These are phyloP conservation scores for Drosophila bunnanda DNA, from an alignment of 2,888 invertebrate genomes.

Conservation along the genomic window DNA sequence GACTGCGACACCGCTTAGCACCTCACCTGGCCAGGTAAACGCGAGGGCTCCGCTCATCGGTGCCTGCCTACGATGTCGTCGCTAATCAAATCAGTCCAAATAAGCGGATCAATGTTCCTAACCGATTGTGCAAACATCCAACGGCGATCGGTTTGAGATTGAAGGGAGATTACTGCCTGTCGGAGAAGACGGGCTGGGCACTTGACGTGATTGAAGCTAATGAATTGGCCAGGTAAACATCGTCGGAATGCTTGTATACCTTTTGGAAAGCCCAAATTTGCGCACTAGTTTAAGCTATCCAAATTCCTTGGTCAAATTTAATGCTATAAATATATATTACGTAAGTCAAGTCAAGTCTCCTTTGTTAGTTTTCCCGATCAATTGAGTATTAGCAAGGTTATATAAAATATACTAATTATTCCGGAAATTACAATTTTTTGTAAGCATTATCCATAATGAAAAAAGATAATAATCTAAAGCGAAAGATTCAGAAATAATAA, in stretches of 20 bases:
- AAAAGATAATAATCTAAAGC: too few species aligned
- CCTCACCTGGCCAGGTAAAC: conserved; percentile 50
- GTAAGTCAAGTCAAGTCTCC: neutral
- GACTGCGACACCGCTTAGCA: conserved; percentile 64
- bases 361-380: neutral
- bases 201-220: conserved; percentile 28
- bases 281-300: neutral
- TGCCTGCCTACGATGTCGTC: conserved; percentile 67
- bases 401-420: neutral
- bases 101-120: conserved; percentile 48
- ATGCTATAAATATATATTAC: neutral
- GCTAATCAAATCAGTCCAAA: conserved; percentile 67
- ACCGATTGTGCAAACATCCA: conserved; percentile 53
- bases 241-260: conserved; percentile 3
- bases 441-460: neutral
- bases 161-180: conserved; percentile 1
- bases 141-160: conserved; percentile 1
- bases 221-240: conserved; percentile 39
- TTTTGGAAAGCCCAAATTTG: conserved; percentile 4
- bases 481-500: too few species aligned
- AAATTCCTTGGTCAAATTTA: neutral
- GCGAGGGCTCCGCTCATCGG: conserved; percentile 35
- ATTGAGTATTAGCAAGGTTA: neutral
- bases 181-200: neutral
- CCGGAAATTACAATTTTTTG: neutral